Conservation (phyloP, 2,797 vertebrate genomes). For the Brachyrhaphis roseni region DNA sequence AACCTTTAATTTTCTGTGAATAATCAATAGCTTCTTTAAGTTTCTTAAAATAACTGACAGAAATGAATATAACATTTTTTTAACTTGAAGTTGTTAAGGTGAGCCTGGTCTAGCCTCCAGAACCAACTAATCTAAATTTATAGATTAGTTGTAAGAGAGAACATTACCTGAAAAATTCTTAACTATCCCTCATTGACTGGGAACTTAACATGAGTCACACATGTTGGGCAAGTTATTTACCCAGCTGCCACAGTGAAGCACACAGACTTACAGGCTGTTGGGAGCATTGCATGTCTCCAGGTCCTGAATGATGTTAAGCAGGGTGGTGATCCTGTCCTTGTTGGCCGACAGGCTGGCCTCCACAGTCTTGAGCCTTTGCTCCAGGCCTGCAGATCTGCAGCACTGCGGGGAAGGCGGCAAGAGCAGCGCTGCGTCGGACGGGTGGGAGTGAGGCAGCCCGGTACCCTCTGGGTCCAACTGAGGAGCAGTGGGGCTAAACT, state of each 20-base stretch:
- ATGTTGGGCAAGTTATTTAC: neutral
- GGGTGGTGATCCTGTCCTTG: conserved; percentile 92
- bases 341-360: conserved; percentile 93
- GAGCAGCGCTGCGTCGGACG: conserved; percentile 59
- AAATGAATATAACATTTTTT: neutral
- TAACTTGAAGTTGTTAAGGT: neutral
- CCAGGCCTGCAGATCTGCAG: conserved; percentile 78
- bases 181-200: neutral
- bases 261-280: conserved; percentile 85
- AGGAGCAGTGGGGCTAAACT: conserved; percentile 30
- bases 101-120: neutral
- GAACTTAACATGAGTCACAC: neutral
- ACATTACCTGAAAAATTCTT: neutral
- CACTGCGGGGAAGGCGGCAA: conserved; percentile 68
- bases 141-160: neutral
- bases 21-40: neutral
- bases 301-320: conserved; percentile 96
- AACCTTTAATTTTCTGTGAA: neutral
- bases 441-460: conserved; percentile 71
- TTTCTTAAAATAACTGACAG: neutral
- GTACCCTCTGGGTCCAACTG: conserved; percentile 44
- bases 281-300: conserved; percentile 91
- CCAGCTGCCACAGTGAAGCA: neutral
- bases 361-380: conserved; percentile 88
- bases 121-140: neutral